Conservation (phyloP, 2,888 invertebrate species). For the Saturnia pavonia region DNA sequence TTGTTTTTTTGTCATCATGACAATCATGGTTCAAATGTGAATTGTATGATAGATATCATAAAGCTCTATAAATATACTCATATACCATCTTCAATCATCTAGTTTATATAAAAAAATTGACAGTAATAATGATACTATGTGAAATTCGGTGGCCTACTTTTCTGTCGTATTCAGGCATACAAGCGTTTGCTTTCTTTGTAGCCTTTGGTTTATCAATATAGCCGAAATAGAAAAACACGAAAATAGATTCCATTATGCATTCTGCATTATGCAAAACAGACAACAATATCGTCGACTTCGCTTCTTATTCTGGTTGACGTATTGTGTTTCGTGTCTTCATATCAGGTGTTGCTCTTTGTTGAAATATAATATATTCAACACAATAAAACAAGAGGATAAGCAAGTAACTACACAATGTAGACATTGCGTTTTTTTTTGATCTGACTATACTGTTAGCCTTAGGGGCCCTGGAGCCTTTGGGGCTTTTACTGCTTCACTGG, state of each 20-base stretch:
- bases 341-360: not conserved
- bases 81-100: not conserved
- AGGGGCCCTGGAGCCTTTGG: too few relatives aligned
- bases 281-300: not conserved
- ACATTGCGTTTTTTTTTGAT: too few relatives aligned
- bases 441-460: too few relatives aligned
- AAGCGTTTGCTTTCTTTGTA: not conserved
- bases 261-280: slow-evolving; percentile 22
- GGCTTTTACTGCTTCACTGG: too few relatives aligned
- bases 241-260: not conserved
- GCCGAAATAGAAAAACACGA: not conserved
- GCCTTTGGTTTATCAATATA: not conserved
- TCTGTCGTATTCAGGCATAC: not conserved
- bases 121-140: not conserved
- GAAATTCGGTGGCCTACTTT: not conserved
- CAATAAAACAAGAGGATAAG: too few relatives aligned
- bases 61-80: not conserved
- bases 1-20: too few relatives aligned
- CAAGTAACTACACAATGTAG: too few relatives aligned
- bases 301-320: not conserved
- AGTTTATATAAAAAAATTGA: not conserved
- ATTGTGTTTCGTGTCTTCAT: not conserved
- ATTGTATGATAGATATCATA: too few relatives aligned
- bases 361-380: too few relatives aligned
- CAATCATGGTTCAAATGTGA: too few relatives aligned